Base-by-base conservation (phyloP, 53 echinoderm and acorn worm genomes). In the Hippasteria phrygiana region DNA sequence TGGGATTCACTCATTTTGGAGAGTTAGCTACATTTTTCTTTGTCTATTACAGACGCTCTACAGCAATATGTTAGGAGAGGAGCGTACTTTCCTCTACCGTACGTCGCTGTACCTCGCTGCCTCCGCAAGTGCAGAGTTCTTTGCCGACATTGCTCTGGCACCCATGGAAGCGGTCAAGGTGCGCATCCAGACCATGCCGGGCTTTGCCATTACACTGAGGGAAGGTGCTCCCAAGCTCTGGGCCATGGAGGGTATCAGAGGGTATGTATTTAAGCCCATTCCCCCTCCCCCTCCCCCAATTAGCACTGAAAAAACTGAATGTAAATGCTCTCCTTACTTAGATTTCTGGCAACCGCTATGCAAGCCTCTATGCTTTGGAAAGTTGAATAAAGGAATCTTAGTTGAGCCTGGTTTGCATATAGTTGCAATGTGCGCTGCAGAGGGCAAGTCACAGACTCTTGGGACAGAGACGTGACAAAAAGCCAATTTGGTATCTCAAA, bases 81-180 rank as follows among this genome's bases (percentile, higher is more conserved):
- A 96, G 78, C 80, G 42, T 27, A 55, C 91, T 20, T 96, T 89
- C 91, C 26, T 85, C 38, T 96, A 94, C 87, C 91, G 96, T 24
- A 96, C 96, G 34, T 96, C 96, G 31, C 78, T 96, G 48, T 96
- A 96, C 88, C 91, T 96, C 12, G 96, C 96, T 32, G 96, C 96
- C 71, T 94, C 94, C 78, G 96, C 96, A 24, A 96, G 96, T 71
- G 96, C 96, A 6, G 96, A 96, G 88, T 96, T 94, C 96, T 96
- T 96, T 88, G 96, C 96, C 74, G 96, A 96, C 85, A 96, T 96
- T 51, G 96, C 96, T 51, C 75, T 96, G 75, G 93, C 96, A 71
- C 96, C 96, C 20, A 96, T 96, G 96, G 96, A 96, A 87, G 96
- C 96, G 36, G 88, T 89, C 45, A 96, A 96, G 83, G 96, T 96